A percentile compares a stretch with the other conserved stretches of the same genome.
These are phyloP conservation scores for Gnatocerus cornutus DNA, from an alignment of 2,888 invertebrate genomes.

Conservation along the genomic window DNA sequence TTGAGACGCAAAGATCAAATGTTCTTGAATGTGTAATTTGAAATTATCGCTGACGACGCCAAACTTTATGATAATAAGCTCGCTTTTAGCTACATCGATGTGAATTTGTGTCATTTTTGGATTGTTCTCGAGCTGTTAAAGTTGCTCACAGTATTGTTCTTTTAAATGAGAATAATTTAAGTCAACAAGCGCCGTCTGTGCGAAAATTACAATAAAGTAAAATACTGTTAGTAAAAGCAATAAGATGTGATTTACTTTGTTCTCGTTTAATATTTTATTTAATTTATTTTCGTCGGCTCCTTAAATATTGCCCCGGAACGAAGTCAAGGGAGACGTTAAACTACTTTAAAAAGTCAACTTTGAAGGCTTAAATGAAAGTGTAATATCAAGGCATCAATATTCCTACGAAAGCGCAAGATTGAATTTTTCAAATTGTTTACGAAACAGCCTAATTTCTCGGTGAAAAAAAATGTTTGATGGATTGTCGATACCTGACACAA, in stretches of 20 bases:
- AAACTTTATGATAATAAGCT: no score
- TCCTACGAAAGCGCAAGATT: slow-evolving; percentile 34
- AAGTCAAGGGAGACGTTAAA: slow-evolving; percentile 20
- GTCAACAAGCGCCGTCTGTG: neutral
- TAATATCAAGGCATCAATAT: slow-evolving; percentile 46
- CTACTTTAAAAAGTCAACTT: slow-evolving; percentile 24
- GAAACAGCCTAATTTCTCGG: slow-evolving; percentile 35
- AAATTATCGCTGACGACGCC: no score
- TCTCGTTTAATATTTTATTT: slow-evolving; percentile 19
- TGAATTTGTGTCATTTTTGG: no score
- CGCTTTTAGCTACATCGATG: no score
- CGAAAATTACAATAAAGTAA: slow-evolving; percentile 9
- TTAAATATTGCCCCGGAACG: slow-evolving; percentile 12
- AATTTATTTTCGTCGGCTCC: slow-evolving; percentile 6
- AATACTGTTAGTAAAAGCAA: slow-evolving; percentile 9
- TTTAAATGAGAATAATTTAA: slow-evolving; percentile 4
- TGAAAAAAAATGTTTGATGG: slow-evolving; percentile 16
- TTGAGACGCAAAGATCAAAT: no score
- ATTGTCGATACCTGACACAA: slow-evolving; percentile 18
- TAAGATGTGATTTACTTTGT: slow-evolving; percentile 18
- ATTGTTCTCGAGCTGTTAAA: neutral
- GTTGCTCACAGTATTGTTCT: neutral
- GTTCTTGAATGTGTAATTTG: no score
- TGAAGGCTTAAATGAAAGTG: slow-evolving; percentile 35
- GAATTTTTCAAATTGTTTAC: slow-evolving; percentile 42